phyloP scores from a whole-genome alignment of 2,888 invertebrate genomes.

The Sinotaia quadrata region DNA sequence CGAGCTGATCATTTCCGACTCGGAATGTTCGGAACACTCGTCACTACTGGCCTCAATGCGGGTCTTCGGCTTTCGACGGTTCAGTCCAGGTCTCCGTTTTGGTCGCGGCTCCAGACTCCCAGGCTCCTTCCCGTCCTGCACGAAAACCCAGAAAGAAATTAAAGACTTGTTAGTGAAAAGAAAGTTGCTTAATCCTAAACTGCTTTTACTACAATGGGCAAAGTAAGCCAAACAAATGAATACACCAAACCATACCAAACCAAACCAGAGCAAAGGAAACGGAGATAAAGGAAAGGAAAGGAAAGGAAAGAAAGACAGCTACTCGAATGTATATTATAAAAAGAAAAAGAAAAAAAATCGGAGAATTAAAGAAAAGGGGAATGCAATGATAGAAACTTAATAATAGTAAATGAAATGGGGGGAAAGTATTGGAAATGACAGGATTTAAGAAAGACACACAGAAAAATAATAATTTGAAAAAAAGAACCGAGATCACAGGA shows the following conservation, averaged over 20 bases:
- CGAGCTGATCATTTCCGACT: conserved; percentile 57
- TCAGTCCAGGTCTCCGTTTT: conserved; percentile 29
- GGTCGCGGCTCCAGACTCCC: conserved; percentile 30
- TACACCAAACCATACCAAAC: neutral
- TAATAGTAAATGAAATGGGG: no score
- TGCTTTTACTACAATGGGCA: neutral
- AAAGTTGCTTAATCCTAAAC: neutral
- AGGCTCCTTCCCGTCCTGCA: conserved; percentile 27
- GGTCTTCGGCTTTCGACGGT: conserved; percentile 33
- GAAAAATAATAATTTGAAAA: no score
- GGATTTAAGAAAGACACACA: no score
- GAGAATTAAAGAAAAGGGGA: no score
- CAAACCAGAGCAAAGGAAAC: no score
- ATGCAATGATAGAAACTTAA: no score
- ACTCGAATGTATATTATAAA: no score
- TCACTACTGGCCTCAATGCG: conserved; percentile 53
- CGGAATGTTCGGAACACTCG: conserved; percentile 54
- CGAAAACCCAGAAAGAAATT: neutral
- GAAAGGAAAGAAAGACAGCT: no score
- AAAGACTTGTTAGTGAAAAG: neutral
- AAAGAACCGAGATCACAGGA: no score
- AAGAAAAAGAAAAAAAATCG: no score
- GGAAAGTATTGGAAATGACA: no score
- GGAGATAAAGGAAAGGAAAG: no score
- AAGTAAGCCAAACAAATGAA: neutral